Evolutionary conservation across 2,113 vertebrate species (phyloP).

Genomic region (Circaetus cinerascens): DNA sequence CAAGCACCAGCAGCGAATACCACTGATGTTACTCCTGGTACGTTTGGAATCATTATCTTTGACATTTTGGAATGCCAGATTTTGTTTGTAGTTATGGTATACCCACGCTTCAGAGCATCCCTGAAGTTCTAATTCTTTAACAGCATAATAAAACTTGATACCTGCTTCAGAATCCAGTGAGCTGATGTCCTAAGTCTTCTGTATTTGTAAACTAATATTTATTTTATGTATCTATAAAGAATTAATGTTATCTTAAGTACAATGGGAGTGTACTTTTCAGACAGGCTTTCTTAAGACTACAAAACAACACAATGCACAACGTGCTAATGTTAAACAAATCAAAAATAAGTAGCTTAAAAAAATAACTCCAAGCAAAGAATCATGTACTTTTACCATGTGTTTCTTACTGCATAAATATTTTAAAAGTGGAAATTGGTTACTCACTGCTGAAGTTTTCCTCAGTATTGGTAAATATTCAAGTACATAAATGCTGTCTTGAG

Average conservation of each 20-base stretch:
- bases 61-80: background rate
- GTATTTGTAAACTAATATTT: background rate
- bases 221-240: background rate
- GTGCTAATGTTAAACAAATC: background rate
- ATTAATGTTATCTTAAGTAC: background rate
- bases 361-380: background rate
- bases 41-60: background rate
- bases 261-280: background rate
- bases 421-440: background rate
- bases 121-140: background rate
- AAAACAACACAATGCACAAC: background rate
- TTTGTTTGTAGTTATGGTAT: background rate
- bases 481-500: background rate
- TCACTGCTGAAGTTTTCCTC: background rate
- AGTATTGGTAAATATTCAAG: background rate
- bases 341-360: background rate
- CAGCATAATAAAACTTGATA: background rate
- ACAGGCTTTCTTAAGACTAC: background rate
- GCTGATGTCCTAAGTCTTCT: background rate
- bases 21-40: background rate
- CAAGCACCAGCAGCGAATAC: background rate
- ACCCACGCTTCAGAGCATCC: background rate
- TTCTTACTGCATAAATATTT: background rate
- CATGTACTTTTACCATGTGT: background rate
- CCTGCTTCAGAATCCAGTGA: background rate